Evolutionary conservation across 2,888 invertebrate genomes (phyloP).

Genomic region (Dinocampus coccinellae): DNA sequence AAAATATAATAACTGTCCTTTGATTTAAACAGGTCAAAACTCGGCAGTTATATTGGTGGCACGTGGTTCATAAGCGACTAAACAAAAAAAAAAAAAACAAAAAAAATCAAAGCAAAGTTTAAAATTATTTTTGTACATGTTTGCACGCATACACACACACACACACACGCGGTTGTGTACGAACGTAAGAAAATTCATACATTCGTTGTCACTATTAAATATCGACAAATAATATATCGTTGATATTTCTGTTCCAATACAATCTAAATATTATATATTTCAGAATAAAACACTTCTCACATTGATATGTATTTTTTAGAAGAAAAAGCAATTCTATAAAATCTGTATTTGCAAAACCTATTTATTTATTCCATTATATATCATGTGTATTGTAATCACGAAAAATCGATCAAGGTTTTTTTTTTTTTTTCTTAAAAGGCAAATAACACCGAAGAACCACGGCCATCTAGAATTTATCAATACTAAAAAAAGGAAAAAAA

Average conservation of each 20-base stretch:
- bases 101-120: conserved; percentile 1
- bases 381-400: neutral
- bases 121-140: conserved; percentile 13
- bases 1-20: neutral
- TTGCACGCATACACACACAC: neutral
- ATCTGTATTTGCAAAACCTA: neutral
- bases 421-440: neutral
- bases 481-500: neutral
- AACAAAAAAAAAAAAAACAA: neutral
- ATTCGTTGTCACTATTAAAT: conserved; percentile 25
- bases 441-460: conserved; percentile 11
- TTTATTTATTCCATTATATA: conserved; percentile 3
- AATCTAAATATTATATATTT: neutral
- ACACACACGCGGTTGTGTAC: neutral
- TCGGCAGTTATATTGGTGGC: conserved; percentile 25
- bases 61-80: conserved; percentile 19
- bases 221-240: neutral
- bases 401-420: neutral
- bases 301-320: conserved; percentile 36
- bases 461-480: conserved; percentile 11
- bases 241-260: neutral
- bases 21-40: conserved; percentile 23
- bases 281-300: neutral
- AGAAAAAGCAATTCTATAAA: conserved; percentile 25
- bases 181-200: conserved; percentile 17